Conservation (phyloP, 2,888 invertebrate species). For the Thelaira solivaga region DNA sequence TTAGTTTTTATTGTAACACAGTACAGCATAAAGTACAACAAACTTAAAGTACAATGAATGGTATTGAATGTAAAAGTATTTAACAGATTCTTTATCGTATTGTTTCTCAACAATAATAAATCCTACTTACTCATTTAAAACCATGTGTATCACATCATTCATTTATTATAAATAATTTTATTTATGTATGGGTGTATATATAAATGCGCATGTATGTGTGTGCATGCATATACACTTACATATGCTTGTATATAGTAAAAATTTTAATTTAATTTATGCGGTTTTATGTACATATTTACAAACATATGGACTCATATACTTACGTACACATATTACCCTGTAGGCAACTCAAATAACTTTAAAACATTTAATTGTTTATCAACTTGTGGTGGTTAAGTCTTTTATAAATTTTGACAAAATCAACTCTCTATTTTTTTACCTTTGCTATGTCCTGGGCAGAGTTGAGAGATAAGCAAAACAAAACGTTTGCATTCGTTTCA, state of each 20-base stretch:
- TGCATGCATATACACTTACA: too few species aligned
- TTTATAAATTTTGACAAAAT: too few species aligned
- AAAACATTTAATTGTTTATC: too few species aligned
- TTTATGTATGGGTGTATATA: too few species aligned
- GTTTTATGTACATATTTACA: neutral
- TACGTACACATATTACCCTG: neutral
- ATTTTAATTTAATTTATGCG: conserved; percentile 45
- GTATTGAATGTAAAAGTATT: conserved; percentile 34
- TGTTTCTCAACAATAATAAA: conserved; percentile 28
- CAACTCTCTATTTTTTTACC: too few species aligned
- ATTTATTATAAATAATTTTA: conserved; percentile 48
- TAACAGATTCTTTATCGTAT: conserved; percentile 33
- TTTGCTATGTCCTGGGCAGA: too few species aligned
- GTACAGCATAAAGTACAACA: neutral
- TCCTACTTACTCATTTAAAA: conserved; percentile 46
- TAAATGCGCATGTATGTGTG: too few species aligned
- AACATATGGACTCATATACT: neutral
- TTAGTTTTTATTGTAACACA: neutral
- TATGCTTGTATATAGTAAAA: conserved; percentile 4
- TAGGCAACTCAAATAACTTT: too few species aligned
- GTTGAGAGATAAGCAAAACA: too few species aligned
- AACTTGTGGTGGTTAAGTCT: too few species aligned
- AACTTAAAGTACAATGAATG: neutral
- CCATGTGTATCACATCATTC: conserved; percentile 56
- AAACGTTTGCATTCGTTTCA: too few species aligned